These are phyloP conservation scores for Sesia apiformis DNA, from an alignment of 2,888 invertebrate species.

Conservation along the genomic window DNA sequence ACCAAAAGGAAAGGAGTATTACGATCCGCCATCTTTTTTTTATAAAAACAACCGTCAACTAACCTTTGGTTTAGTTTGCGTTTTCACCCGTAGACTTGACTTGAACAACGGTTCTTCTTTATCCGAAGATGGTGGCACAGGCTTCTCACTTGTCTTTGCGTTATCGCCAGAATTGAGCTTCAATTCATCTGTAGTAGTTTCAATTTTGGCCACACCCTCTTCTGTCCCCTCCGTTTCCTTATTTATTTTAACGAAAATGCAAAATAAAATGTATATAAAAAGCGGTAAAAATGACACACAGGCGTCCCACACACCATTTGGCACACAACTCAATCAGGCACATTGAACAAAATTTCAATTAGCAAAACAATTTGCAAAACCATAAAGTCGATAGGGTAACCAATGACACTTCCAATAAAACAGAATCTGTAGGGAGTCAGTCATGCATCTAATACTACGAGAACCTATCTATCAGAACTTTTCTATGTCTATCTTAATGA, in stretches of 20 bases:
- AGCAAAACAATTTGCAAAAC: conserved; percentile 46
- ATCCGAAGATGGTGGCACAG: conserved; percentile 42
- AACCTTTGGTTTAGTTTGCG: conserved; percentile 56
- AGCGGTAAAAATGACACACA: conserved; percentile 20
- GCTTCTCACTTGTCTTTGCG: conserved; percentile 29
- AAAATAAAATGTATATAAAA: conserved; percentile 43
- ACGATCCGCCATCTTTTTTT: too few species aligned
- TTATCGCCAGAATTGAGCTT: conserved; percentile 53
- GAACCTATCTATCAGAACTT: not conserved
- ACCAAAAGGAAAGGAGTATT: too few species aligned
- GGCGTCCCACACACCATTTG: conserved; percentile 19
- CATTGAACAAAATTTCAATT: conserved; percentile 36
- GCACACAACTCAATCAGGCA: conserved; percentile 22
- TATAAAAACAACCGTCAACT: conserved; percentile 30
- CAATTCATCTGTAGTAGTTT: conserved; percentile 64
- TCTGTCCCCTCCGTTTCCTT: conserved; percentile 52
- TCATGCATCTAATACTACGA: not conserved
- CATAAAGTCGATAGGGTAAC: conserved; percentile 24
- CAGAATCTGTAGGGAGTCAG: not conserved
- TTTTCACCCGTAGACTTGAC: conserved; percentile 59
- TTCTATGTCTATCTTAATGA: too few species aligned
- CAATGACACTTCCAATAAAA: conserved; percentile 2
- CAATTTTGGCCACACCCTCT: conserved; percentile 64
- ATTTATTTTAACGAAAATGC: conserved; percentile 60
- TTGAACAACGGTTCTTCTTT: conserved; percentile 68